phyloP scores from a whole-genome alignment of 2,113 vertebrate species.

The Callocephalon fimbriatum region DNA sequence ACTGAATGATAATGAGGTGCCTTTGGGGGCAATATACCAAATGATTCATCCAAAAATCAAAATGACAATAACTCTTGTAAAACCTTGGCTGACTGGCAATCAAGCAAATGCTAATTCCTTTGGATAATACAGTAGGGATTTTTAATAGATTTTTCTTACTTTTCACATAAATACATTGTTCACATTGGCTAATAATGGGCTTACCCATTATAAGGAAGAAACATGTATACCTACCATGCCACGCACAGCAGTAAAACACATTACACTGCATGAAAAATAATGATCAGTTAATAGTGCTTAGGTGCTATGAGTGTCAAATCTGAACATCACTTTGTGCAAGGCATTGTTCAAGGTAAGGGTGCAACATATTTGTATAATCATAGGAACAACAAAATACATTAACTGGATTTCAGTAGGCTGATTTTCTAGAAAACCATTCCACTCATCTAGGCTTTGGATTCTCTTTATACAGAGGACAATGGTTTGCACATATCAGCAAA shows the following conservation, averaged over 20 bases:
- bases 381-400: not conserved
- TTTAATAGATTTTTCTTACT: conserved; percentile 11
- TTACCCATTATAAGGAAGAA: not conserved
- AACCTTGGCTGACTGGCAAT: conserved; percentile 64
- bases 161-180: conserved; percentile 27
- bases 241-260: not conserved
- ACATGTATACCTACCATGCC: not conserved
- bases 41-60: conserved; percentile 78
- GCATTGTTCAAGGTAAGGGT: not conserved
- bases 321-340: not conserved
- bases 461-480: not conserved
- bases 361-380: not conserved
- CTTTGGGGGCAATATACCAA: conserved; percentile 75
- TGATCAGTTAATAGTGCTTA: not conserved
- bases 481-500: not conserved
- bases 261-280: not conserved
- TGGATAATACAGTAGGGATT: conserved; percentile 17
- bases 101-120: conserved; percentile 51
- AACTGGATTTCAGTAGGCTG: not conserved
- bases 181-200: not conserved
- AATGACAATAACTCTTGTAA: conserved; percentile 74
- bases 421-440: not conserved
- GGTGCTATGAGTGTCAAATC: not conserved
- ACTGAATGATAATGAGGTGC: conserved; percentile 80
- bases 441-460: not conserved